A percentile compares a stretch with the other conserved stretches of the same genome.
Conservation (phyloP, 2,888 invertebrate species). For the Allacma fusca region DNA sequence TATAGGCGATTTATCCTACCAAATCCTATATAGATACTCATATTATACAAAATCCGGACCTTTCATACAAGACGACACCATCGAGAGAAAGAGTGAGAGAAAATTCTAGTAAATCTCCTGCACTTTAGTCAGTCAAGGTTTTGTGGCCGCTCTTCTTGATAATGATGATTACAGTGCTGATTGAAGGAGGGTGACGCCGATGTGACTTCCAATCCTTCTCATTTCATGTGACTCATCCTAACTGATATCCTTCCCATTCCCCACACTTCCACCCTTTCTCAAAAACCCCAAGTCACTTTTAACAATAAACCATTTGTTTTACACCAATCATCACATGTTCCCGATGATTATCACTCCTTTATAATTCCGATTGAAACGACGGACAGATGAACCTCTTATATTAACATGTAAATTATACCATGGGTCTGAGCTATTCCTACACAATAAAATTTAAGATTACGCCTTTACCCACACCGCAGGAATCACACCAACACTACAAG, state of each 20-base stretch:
- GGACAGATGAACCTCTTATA: too few relatives aligned
- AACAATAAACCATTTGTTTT: background rate
- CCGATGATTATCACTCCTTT: too few relatives aligned
- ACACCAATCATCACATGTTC: background rate
- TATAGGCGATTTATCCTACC: too few relatives aligned
- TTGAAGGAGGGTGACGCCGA: background rate
- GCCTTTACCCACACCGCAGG: too few relatives aligned
- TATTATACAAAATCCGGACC: too few relatives aligned
- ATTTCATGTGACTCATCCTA: slow-evolving; percentile 2
- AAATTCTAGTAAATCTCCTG: slow-evolving; percentile 2
- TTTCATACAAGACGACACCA: too few relatives aligned
- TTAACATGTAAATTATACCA: too few relatives aligned
- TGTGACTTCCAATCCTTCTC: slow-evolving; percentile 5
- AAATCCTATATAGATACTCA: too few relatives aligned
- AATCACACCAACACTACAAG: too few relatives aligned
- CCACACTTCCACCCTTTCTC: background rate
- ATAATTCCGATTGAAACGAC: background rate
- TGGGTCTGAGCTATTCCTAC: too few relatives aligned
- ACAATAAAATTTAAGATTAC: too few relatives aligned
- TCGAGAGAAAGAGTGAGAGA: background rate
- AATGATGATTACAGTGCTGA: slow-evolving; percentile 7
- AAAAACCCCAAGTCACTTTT: background rate
- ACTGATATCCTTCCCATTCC: background rate
- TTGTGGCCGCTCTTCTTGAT: slow-evolving; percentile 3
- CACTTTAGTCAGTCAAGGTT: background rate